Conservation (phyloP, 2,113 vertebrate genomes). For the Passer montanus region DNA sequence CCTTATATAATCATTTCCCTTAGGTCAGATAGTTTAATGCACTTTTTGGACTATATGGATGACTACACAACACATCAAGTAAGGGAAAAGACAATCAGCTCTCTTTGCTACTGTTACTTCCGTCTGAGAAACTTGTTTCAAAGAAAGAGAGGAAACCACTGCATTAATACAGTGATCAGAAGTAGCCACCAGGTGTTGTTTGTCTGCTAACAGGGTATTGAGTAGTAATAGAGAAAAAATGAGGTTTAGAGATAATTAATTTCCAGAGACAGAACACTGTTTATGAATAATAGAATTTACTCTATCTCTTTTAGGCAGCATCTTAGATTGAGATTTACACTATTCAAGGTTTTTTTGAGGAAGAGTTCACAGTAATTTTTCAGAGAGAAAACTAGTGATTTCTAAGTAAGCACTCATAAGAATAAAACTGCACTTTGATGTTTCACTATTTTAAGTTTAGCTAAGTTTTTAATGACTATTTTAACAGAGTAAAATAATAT, state of each 20-base stretch:
- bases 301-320: neutral
- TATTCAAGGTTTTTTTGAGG: conserved; percentile 3
- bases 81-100: neutral
- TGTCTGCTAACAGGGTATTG: neutral
- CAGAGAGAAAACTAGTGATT: neutral
- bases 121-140: neutral
- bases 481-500: conserved; percentile 11
- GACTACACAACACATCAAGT: neutral
- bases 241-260: neutral
- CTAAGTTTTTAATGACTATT: neutral
- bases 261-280: neutral
- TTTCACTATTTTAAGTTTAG: conserved; percentile 2
- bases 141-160: neutral
- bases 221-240: neutral
- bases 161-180: neutral
- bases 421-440: neutral
- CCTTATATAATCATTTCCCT: neutral
- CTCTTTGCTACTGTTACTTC: neutral
- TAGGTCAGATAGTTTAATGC: neutral
- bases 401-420: neutral
- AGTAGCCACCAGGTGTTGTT: neutral
- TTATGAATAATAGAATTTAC: conserved; percentile 46
- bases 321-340: conserved; percentile 26
- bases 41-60: neutral
- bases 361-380: neutral